phyloP scores from a whole-genome alignment of 2,113 vertebrate genomes.

The Odocoileus hemionus region DNA sequence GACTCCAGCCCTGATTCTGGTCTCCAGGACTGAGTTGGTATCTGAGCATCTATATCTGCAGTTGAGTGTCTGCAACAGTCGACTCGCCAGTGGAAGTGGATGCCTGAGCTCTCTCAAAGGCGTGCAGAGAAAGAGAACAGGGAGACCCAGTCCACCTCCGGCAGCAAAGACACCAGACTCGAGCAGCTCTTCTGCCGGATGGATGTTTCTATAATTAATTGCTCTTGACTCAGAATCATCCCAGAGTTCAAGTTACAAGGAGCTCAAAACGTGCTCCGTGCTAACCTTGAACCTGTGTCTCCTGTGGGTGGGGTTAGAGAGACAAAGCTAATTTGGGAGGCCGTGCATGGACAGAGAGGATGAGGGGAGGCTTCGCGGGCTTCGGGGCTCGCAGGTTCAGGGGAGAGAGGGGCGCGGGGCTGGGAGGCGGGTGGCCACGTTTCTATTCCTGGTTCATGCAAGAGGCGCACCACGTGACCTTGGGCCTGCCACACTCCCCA shows the following conservation, averaged over 20 bases:
- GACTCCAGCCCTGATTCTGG: background rate
- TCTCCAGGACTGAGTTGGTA: background rate
- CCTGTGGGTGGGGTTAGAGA: background rate
- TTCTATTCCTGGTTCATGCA: conserved; percentile 66
- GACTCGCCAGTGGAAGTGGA: accelerated
- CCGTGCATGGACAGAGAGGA: background rate
- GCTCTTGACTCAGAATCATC: background rate
- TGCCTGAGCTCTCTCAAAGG: background rate
- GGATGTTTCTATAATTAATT: conserved; percentile 2
- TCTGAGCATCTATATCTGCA: too few species aligned
- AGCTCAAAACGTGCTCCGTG: conserved; percentile 4
- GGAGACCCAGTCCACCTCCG: too few species aligned
- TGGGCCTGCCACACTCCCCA: conserved; percentile 47
- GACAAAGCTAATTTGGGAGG: conserved; percentile 31
- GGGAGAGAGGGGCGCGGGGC: background rate
- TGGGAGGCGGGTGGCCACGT: background rate
- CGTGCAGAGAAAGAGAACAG: background rate
- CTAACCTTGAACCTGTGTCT: conserved; percentile 16
- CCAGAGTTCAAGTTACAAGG: background rate
- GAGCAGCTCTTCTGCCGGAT: background rate
- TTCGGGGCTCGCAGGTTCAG: background rate
- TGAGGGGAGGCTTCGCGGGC: background rate
- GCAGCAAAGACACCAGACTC: background rate
- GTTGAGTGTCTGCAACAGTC: accelerated
- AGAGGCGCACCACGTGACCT: conserved; percentile 51